Conservation (phyloP, 2,888 invertebrate genomes). For the Ophioninae sp. region DNA sequence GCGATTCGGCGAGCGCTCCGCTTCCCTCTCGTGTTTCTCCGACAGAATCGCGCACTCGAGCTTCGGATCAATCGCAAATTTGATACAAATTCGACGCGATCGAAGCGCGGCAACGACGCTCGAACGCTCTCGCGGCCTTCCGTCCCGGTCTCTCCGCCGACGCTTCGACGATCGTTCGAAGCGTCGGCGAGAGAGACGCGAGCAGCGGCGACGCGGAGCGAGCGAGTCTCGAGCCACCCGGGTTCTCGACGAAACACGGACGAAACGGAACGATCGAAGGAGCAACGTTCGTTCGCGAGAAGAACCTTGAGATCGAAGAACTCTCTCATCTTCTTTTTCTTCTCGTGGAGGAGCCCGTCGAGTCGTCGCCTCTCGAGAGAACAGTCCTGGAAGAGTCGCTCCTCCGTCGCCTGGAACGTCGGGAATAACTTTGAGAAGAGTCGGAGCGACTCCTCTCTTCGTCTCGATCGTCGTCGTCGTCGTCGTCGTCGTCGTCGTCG, state of each 20-base stretch:
- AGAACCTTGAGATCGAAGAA: conserved; percentile 84
- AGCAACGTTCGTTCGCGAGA: not conserved
- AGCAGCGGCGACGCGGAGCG: too few relatives aligned
- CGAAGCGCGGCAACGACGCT: conserved; percentile 28
- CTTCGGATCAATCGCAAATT: conserved; percentile 69
- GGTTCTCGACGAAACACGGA: not conserved
- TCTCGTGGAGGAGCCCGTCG: conserved; percentile 84
- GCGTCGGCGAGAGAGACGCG: not conserved
- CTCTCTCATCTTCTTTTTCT: conserved; percentile 84
- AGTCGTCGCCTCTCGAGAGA: conserved; percentile 85
- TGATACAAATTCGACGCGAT: too few relatives aligned
- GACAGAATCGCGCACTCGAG: conserved; percentile 67
- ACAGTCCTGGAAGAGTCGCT: conserved; percentile 85
- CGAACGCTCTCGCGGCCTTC: conserved; percentile 15
- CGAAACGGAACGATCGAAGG: not conserved
- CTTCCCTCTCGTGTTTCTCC: conserved; percentile 66
- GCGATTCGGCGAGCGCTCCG: conserved; percentile 60
- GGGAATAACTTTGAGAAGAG: not conserved
- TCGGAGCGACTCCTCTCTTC: not conserved
- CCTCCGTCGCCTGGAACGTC: conserved; percentile 83
- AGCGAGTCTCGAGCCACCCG: too few relatives aligned
- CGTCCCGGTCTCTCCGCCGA: not conserved
- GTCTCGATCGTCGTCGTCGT: not conserved
- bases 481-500: conserved; percentile 10
- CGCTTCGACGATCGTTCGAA: not conserved